These are phyloP conservation scores for Microdon myrmicae DNA, from an alignment of 2,888 invertebrate species.

Conservation along the genomic window DNA sequence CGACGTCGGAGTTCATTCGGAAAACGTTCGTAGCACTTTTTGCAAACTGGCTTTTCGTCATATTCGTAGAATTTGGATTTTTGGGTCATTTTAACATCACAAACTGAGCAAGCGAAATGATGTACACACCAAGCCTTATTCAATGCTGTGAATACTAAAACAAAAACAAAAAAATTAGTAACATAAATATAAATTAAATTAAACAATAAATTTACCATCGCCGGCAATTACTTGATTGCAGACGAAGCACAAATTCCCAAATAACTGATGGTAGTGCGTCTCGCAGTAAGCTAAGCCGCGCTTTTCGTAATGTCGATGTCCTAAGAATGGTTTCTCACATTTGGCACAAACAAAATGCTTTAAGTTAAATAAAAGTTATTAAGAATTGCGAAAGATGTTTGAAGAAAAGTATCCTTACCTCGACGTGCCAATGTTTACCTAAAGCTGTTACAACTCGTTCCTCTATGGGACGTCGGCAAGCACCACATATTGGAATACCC, in stretches of 20 bases:
- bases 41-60: conserved; percentile 97
- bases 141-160: conserved; percentile 92
- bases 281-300: conserved; percentile 99
- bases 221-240: conserved; percentile 98
- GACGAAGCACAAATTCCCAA: conserved; percentile 98
- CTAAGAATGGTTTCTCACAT: conserved; percentile 99
- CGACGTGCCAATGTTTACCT: conserved; percentile 98
- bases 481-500: conserved; percentile 99
- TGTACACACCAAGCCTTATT: conserved; percentile 99
- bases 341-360: conserved; percentile 99
- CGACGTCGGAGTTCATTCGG: conserved; percentile 93
- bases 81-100: conserved; percentile 95
- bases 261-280: conserved; percentile 98
- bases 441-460: conserved; percentile 98
- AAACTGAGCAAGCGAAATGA: conserved; percentile 97
- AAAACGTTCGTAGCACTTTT: conserved; percentile 97
- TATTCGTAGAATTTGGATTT: conserved; percentile 99
- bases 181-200: not conserved
- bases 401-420: conserved; percentile 69
- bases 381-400: not conserved
- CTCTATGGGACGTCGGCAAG: conserved; percentile 98
- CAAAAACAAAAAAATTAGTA: conserved; percentile 10
- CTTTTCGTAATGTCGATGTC: conserved; percentile 98
- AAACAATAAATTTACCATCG: conserved; percentile 79
- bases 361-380: no score